Evolutionary conservation across 2,113 vertebrate species (phyloP).

Genomic region (Hemibagrus wyckioides): DNA sequence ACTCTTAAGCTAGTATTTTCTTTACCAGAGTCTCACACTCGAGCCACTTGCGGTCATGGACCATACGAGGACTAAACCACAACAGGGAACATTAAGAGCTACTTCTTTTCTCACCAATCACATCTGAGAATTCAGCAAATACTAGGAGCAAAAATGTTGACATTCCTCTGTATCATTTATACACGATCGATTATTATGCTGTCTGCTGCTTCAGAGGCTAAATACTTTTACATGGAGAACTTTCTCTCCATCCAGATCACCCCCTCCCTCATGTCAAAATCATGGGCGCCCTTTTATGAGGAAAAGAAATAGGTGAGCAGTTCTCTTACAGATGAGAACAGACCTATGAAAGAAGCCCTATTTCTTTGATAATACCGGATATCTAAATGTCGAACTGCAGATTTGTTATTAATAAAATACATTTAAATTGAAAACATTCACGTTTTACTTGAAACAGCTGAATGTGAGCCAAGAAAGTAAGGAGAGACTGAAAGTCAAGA

Average conservation of each 20-base stretch:
- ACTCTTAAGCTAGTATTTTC: neutral
- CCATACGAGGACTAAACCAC: too few relatives aligned
- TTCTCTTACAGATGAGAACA: too few relatives aligned
- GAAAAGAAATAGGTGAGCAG: neutral
- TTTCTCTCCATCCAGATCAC: neutral
- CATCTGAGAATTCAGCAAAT: neutral
- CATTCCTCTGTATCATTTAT: neutral
- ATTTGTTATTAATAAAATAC: neutral
- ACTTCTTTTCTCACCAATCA: neutral
- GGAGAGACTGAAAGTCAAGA: neutral
- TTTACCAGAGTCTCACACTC: neutral
- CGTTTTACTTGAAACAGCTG: neutral
- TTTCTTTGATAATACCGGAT: neutral
- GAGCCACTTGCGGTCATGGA: neutral
- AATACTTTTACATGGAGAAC: neutral
- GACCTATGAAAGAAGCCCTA: neutral
- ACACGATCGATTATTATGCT: neutral
- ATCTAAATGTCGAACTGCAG: neutral
- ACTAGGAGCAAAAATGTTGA: neutral
- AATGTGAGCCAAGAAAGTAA: neutral
- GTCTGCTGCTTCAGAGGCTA: neutral
- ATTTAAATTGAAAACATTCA: too few relatives aligned
- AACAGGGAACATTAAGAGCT: too few relatives aligned
- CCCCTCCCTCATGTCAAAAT: neutral
- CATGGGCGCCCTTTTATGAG: neutral